A percentile compares a stretch with the other conserved stretches of the same genome.
Conservation (phyloP, 2,888 invertebrate genomes). For the Tetrapedia diversipes region DNA sequence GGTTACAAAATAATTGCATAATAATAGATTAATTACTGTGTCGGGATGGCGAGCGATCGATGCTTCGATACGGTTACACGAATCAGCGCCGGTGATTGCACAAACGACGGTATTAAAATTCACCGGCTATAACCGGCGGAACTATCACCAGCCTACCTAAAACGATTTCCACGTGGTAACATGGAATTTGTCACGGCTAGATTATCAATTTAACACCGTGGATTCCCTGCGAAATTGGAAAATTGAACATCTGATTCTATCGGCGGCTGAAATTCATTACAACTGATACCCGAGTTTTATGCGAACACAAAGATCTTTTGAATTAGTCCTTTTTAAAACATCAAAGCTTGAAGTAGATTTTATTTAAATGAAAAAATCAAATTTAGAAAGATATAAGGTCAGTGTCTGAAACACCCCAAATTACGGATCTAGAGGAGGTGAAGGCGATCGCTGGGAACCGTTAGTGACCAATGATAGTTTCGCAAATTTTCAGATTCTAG, state of each 20-base stretch:
- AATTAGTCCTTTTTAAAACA: too few relatives aligned
- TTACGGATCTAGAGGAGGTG: too few relatives aligned
- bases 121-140: neutral
- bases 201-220: neutral
- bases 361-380: too few relatives aligned
- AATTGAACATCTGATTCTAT: neutral
- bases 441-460: too few relatives aligned
- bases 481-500: too few relatives aligned
- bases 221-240: neutral
- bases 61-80: neutral
- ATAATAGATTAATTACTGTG: neutral
- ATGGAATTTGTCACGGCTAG: neutral
- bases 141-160: neutral
- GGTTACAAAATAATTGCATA: neutral
- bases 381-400: too few relatives aligned
- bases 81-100: neutral
- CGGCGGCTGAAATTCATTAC: too few relatives aligned
- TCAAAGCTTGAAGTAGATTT: too few relatives aligned
- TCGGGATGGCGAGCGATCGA: neutral
- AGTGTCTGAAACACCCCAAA: too few relatives aligned
- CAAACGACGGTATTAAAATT: neutral
- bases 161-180: neutral
- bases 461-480: too few relatives aligned
- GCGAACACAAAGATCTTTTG: too few relatives aligned
- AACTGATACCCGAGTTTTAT: too few relatives aligned